Percentiles rank a stretch among this genome's conserved stretches.
phyloP scores from a whole-genome alignment of 2,888 invertebrate genomes.

The Alcis repandata region DNA sequence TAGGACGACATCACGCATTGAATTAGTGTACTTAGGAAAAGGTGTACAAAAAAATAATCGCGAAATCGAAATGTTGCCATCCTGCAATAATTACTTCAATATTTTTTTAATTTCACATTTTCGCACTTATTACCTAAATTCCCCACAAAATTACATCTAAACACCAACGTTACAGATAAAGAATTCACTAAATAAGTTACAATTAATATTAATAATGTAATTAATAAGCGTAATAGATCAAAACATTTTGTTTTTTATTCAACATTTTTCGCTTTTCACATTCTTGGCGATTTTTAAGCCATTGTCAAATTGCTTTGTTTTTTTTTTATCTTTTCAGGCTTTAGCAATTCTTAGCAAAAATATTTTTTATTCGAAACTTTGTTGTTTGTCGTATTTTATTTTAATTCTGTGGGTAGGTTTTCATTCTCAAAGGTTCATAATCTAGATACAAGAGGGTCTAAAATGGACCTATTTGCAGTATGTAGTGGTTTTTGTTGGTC shows the following conservation, averaged over 20 bases:
- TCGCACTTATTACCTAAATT: conserved; percentile 46
- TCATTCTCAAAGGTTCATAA: background rate
- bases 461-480: background rate
- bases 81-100: conserved; percentile 25
- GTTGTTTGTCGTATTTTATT: conserved; percentile 6
- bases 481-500: background rate
- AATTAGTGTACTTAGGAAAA: conserved; percentile 28
- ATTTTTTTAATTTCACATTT: conserved; percentile 30
- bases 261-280: conserved; percentile 44
- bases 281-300: conserved; percentile 57
- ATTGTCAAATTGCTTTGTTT: conserved; percentile 58
- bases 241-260: conserved; percentile 79
- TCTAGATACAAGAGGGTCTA: background rate
- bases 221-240: conserved; percentile 87
- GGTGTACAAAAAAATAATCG: conserved; percentile 5
- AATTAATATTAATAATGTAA: conserved; percentile 76
- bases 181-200: conserved; percentile 81
- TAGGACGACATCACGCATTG: conserved; percentile 8
- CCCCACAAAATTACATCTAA: conserved; percentile 70
- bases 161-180: conserved; percentile 80
- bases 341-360: conserved; percentile 38
- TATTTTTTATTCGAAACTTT: conserved; percentile 26
- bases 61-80: conserved; percentile 36
- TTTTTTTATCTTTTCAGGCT: conserved; percentile 19
- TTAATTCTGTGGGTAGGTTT: conserved; percentile 21